A percentile compares a stretch with the other conserved stretches of the same genome.
Evolutionary conservation across 2,113 vertebrate species (phyloP).

Genomic region (Thermophis baileyi): DNA sequence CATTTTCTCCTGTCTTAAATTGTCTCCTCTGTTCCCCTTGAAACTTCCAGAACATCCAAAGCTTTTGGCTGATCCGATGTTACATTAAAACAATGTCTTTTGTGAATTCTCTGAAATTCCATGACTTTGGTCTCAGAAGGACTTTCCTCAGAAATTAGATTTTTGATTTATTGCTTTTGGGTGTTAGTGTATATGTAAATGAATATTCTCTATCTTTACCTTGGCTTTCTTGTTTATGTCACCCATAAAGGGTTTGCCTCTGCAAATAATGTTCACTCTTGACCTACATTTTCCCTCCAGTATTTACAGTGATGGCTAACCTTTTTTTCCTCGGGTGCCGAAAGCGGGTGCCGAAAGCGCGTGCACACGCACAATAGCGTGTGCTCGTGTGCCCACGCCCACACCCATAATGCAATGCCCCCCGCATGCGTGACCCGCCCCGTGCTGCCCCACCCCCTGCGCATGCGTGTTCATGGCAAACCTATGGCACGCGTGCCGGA

Average conservation of each 20-base stretch:
- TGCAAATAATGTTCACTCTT: not conserved
- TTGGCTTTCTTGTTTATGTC: not conserved
- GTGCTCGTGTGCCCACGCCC: no score
- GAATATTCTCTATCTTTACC: not conserved
- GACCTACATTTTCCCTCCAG: not conserved
- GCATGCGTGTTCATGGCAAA: no score
- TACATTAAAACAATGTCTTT: not conserved
- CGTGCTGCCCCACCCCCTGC: no score
- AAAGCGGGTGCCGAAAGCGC: no score
- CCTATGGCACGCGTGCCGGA: no score
- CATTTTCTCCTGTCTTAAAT: not conserved
- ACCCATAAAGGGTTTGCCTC: not conserved
- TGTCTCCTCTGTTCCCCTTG: not conserved
- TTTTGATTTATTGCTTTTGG: not conserved
- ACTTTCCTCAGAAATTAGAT: not conserved
- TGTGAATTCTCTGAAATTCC: not conserved
- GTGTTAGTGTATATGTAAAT: not conserved
- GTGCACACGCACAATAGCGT: no score
- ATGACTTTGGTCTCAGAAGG: not conserved
- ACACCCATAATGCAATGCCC: no score
- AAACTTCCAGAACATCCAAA: not conserved
- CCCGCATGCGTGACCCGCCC: no score
- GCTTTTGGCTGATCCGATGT: not conserved
- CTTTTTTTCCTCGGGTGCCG: no score
- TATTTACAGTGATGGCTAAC: not conserved